These are phyloP conservation scores for Pollimyrus isidori DNA, from an alignment of 2,113 vertebrate genomes.

Conservation along the genomic window DNA sequence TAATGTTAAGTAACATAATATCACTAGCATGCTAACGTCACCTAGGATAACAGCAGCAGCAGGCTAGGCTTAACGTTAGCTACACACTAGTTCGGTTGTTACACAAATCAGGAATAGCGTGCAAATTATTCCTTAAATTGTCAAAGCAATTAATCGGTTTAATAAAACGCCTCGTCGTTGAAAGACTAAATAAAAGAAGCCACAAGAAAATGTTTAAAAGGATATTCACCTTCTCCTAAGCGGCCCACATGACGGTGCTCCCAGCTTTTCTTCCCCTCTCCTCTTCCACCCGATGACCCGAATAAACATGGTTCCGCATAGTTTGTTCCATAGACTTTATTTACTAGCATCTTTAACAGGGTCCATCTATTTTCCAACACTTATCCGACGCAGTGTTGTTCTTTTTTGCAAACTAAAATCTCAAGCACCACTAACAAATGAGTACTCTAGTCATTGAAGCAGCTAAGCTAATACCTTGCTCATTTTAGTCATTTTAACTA, in stretches of 20 bases:
- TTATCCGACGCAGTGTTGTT: not conserved
- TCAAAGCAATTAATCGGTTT: not conserved
- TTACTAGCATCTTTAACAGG: not conserved
- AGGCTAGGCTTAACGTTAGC: not conserved
- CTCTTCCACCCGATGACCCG: not conserved
- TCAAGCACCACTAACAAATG: not conserved
- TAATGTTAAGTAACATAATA: not conserved
- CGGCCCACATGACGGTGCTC: not conserved
- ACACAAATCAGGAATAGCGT: not conserved
- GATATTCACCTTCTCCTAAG: slow-evolving; percentile 5
- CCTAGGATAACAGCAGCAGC: not conserved
- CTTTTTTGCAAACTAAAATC: not conserved
- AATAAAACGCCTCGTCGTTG: not conserved
- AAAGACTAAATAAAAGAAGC: not conserved
- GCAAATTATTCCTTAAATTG: not conserved
- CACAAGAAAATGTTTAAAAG: not conserved
- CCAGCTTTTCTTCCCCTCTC: not conserved
- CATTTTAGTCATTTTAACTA: not conserved
- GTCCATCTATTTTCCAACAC: not conserved
- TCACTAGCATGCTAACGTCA: not conserved
- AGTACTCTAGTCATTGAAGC: not conserved
- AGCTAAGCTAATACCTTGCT: not conserved
- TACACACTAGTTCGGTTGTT: not conserved
- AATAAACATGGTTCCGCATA: not conserved
- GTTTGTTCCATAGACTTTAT: not conserved